Percentiles rank a stretch among this genome's conserved stretches.
phyloP scores from a whole-genome alignment of 2,888 invertebrate genomes.

The Nomada flava region DNA sequence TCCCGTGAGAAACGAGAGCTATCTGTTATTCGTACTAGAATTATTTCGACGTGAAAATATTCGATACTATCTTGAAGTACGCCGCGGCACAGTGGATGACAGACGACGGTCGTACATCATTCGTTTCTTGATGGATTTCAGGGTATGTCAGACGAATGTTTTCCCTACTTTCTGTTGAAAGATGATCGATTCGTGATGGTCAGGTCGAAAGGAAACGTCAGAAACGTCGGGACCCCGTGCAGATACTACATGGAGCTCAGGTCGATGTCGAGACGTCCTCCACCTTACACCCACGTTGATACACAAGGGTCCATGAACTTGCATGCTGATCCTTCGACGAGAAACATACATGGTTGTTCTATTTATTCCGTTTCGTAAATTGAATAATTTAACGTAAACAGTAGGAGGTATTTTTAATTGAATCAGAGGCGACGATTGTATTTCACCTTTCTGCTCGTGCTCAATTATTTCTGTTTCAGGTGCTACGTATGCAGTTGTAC shows the following conservation, averaged over 20 bases:
- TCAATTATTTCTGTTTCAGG: background rate
- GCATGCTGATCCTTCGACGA: background rate
- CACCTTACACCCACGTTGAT: conserved; percentile 26
- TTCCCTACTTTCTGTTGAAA: background rate
- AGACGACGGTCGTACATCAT: conserved; percentile 40
- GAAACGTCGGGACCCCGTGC: conserved; percentile 19
- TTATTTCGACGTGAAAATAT: too few species aligned
- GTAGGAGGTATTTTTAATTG: too few species aligned
- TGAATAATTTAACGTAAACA: too few species aligned
- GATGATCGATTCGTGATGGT: conserved; percentile 51
- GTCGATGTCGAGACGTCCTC: conserved; percentile 38
- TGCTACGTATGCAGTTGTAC: background rate
- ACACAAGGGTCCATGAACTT: background rate
- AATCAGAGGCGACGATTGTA: too few species aligned
- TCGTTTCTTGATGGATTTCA: conserved; percentile 14
- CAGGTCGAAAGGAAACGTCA: conserved; percentile 37
- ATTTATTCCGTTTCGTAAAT: too few species aligned
- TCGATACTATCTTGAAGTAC: background rate
- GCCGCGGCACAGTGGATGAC: background rate
- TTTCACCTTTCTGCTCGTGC: background rate
- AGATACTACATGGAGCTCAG: conserved; percentile 41
- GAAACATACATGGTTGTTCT: conserved; percentile 13
- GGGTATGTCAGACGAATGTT: background rate
- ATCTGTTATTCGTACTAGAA: too few species aligned
- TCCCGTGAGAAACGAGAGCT: too few species aligned